A percentile compares a stretch with the other conserved stretches of the same genome.
Conservation (phyloP, 2,797 vertebrate species). For the Ambastaia sidthimunki region DNA sequence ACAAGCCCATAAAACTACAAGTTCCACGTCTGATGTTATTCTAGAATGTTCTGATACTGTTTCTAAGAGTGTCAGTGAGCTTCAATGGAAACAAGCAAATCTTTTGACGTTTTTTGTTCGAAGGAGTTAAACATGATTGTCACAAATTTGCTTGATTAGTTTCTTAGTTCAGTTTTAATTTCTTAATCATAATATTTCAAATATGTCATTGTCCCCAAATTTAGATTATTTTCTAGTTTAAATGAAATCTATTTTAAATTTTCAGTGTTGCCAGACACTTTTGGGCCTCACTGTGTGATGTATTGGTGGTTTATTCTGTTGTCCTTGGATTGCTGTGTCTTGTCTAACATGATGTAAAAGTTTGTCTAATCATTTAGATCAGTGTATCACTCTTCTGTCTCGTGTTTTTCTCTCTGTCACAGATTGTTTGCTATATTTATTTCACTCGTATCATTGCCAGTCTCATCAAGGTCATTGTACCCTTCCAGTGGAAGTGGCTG, state of each 20-base stretch:
- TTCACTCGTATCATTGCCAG: slow-evolving; percentile 88
- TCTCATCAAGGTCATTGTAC: slow-evolving; percentile 86
- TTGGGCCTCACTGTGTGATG: not conserved
- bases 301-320: not conserved
- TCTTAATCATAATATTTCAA: too few species aligned
- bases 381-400: not conserved
- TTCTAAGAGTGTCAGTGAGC: too few species aligned
- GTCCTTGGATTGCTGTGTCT: not conserved
- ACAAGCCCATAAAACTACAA: too few species aligned
- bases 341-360: not conserved
- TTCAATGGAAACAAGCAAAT: too few species aligned
- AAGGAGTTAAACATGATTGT: too few species aligned
- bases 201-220: too few species aligned
- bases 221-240: not conserved
- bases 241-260: too few species aligned
- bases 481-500: slow-evolving; percentile 90
- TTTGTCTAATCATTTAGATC: not conserved
- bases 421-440: slow-evolving; percentile 91
- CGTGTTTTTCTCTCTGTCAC: slow-evolving; percentile 11
- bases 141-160: too few species aligned
- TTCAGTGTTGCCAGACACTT: not conserved
- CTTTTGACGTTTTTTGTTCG: too few species aligned
- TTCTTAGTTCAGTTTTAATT: too few species aligned
- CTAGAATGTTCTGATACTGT: too few species aligned
- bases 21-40: too few species aligned